phyloP scores from a whole-genome alignment of 1,140 invertebrate species.

The Campodea augens region DNA sequence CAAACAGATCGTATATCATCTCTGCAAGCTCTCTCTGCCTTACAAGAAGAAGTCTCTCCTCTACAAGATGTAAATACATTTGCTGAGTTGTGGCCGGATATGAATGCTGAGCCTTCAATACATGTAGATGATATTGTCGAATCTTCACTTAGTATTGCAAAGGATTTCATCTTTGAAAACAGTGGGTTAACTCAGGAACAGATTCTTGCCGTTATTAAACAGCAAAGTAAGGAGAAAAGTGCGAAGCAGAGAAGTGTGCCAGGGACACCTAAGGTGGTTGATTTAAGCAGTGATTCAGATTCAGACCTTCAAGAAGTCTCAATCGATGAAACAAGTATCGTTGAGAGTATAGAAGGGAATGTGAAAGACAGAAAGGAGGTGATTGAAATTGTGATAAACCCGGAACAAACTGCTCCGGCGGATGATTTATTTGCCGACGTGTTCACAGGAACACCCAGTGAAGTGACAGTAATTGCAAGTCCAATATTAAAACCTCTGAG shows the following conservation, averaged over 20 bases:
- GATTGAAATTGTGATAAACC: conserved; percentile 12
- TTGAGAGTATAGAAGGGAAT: conserved; percentile 10
- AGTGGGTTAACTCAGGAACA: conserved; percentile 48
- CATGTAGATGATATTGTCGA: neutral
- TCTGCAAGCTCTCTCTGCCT: too few species aligned
- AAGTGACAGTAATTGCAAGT: too few species aligned
- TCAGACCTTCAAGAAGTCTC: conserved; percentile 10
- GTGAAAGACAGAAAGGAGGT: conserved; percentile 9
- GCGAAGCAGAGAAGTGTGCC: neutral
- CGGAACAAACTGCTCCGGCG: conserved; percentile 11
- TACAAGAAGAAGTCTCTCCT: too few species aligned
- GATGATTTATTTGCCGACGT: conserved; percentile 25
- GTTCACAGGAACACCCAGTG: too few species aligned
- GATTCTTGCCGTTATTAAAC: conserved; percentile 31
- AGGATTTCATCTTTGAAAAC: conserved; percentile 28
- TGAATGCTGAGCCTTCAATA: neutral
- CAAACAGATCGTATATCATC: too few species aligned
- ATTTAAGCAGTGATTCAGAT: conserved; percentile 18
- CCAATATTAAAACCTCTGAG: too few species aligned
- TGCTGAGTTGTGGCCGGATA: too few species aligned
- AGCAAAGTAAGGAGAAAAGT: conserved; percentile 18
- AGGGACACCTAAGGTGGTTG: neutral
- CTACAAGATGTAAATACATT: too few species aligned
- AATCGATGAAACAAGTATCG: conserved; percentile 13
- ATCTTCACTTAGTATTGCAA: neutral